Conservation (phyloP, 2,888 invertebrate genomes). For the Dyspetes luteomarginatus region DNA sequence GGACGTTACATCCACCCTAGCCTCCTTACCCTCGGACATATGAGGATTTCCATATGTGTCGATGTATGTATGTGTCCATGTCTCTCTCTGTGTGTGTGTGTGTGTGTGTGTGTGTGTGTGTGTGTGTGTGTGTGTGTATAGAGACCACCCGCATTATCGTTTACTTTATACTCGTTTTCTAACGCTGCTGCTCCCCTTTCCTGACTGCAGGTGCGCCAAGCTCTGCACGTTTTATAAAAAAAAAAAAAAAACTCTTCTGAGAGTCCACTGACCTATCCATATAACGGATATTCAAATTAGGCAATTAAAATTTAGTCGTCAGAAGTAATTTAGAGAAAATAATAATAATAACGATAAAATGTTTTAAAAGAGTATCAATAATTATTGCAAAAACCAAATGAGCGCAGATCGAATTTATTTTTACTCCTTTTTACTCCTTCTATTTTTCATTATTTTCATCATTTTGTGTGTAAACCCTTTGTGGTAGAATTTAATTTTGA, state of each 20-base stretch:
- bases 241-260: constrained; percentile 7
- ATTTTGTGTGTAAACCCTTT: too few species aligned
- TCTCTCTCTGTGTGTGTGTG: not conserved
- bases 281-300: not conserved
- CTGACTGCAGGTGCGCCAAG: constrained; percentile 28
- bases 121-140: constrained; percentile 4
- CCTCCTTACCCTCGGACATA: constrained; percentile 11
- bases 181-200: constrained; percentile 29
- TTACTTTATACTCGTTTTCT: constrained; percentile 46
- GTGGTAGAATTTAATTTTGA: too few species aligned
- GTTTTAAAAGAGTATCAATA: too few species aligned
- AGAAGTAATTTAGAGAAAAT: too few species aligned
- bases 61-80: too few species aligned
- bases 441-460: too few species aligned
- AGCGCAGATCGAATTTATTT: too few species aligned
- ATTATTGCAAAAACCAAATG: too few species aligned
- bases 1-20: constrained; percentile 52
- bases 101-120: not conserved
- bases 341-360: too few species aligned
- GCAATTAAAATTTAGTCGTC: too few species aligned
- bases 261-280: constrained; percentile 22
- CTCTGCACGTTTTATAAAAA: not conserved
- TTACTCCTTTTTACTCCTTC: too few species aligned
- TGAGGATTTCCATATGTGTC: constrained; percentile 35
- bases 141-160: constrained; percentile 42